These are phyloP conservation scores for Varanus komodoensis DNA, from an alignment of 2,113 vertebrate genomes.

Conservation along the genomic window DNA sequence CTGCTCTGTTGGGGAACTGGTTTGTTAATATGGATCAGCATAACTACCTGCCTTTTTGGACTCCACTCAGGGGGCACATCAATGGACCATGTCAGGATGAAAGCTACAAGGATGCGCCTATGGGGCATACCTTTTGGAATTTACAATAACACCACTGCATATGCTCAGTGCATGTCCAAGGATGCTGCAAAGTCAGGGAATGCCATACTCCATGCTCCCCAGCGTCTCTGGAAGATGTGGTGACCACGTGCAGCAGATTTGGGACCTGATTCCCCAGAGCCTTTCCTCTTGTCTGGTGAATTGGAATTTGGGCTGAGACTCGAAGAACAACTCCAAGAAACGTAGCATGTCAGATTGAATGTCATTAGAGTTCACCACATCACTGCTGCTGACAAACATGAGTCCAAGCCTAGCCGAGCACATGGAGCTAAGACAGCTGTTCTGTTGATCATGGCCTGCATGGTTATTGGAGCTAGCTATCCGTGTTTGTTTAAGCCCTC, in stretches of 20 bases:
- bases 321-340: neutral
- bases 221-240: neutral
- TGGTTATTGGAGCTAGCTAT: neutral
- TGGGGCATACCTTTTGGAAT: too few relatives aligned
- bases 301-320: neutral
- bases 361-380: neutral
- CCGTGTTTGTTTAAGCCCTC: neutral
- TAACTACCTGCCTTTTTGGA: too few relatives aligned
- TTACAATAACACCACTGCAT: neutral
- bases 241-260: neutral
- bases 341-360: neutral
- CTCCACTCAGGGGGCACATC: too few relatives aligned
- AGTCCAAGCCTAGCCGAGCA: neutral
- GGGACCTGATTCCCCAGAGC: neutral
- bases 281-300: neutral
- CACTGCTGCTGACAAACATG: neutral
- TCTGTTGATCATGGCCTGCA: conserved; percentile 33
- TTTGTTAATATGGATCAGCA: too few relatives aligned
- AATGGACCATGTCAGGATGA: too few relatives aligned
- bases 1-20: too few relatives aligned
- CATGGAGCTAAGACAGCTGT: neutral
- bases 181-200: neutral
- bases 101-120: too few relatives aligned
- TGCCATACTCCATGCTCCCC: neutral
- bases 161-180: neutral